A percentile compares a stretch with the other conserved stretches of the same genome.
These are phyloP conservation scores for Paramuricea clavata DNA, from an alignment of 92 coral and sea anemone genomes.

Conservation along the genomic window DNA sequence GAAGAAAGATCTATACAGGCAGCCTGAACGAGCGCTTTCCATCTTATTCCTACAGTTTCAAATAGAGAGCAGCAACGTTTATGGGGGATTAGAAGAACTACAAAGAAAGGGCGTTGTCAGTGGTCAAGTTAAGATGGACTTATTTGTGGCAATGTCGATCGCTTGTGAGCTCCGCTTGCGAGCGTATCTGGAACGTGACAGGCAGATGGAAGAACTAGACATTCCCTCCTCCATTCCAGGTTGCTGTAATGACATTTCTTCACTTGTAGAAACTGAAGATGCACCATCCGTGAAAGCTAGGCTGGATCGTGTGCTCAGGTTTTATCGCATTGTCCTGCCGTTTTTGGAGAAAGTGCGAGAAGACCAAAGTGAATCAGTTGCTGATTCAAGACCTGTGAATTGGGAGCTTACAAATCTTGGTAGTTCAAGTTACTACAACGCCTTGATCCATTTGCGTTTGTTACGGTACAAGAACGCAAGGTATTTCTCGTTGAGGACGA, in stretches of 20 bases:
- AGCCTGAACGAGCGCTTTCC: background rate
- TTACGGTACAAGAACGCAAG: background rate
- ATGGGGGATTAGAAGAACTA: background rate
- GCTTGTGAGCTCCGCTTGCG: background rate
- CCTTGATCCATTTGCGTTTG: background rate
- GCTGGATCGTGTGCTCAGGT: background rate
- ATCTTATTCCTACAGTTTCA: background rate
- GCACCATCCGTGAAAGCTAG: background rate
- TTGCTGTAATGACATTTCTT: background rate
- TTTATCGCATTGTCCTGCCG: constrained; percentile 6
- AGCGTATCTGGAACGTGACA: background rate
- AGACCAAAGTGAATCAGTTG: background rate
- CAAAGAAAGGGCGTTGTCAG: background rate
- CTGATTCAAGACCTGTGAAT: background rate
- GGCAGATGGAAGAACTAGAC: constrained; percentile 6
- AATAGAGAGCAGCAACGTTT: background rate
- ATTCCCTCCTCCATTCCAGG: background rate
- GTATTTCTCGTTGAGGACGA: background rate
- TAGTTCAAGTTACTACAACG: background rate
- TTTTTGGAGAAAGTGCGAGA: background rate
- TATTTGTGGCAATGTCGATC: background rate
- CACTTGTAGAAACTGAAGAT: background rate
- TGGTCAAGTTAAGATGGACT: background rate
- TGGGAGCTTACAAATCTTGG: background rate
- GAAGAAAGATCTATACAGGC: background rate